Evolutionary conservation across 2,113 vertebrate genomes (phyloP).

Genomic region (Erythrocercus mccallii): DNA sequence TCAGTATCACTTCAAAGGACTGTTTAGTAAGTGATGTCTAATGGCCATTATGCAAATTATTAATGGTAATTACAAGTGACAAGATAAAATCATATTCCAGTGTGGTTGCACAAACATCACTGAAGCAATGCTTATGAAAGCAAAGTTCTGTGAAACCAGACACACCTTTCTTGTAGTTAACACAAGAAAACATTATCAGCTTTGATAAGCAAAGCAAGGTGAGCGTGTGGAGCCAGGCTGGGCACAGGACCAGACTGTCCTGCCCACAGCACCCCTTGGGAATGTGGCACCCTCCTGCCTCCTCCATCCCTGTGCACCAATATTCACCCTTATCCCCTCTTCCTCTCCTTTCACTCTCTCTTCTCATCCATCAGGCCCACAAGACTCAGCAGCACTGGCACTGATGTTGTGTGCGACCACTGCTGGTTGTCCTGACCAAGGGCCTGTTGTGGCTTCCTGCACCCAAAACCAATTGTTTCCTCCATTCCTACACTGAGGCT

Average conservation of each 20-base stretch:
- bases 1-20: conserved; percentile 59
- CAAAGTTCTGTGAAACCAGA: background rate
- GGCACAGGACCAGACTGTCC: background rate
- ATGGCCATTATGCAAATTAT: conserved; percentile 54
- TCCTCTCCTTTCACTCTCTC: background rate
- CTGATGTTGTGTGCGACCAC: background rate
- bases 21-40: conserved; percentile 37
- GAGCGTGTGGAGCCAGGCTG: background rate
- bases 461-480: background rate
- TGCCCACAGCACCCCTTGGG: background rate
- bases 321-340: background rate
- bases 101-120: conserved; percentile 49
- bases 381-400: background rate
- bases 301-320: accelerated
- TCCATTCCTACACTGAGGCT: background rate
- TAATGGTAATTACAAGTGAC: conserved; percentile 55
- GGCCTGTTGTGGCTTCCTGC: background rate
- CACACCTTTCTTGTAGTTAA: conserved; percentile 53
- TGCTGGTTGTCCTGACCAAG: accelerated
- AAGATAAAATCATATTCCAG: conserved; percentile 53
- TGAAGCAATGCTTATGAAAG: conserved; percentile 55
- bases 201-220: background rate
- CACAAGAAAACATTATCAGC: conserved; percentile 22
- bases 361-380: accelerated
- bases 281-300: background rate